Evolutionary conservation across 2,113 vertebrate species (phyloP).

Genomic region (Panthera leo): DNA sequence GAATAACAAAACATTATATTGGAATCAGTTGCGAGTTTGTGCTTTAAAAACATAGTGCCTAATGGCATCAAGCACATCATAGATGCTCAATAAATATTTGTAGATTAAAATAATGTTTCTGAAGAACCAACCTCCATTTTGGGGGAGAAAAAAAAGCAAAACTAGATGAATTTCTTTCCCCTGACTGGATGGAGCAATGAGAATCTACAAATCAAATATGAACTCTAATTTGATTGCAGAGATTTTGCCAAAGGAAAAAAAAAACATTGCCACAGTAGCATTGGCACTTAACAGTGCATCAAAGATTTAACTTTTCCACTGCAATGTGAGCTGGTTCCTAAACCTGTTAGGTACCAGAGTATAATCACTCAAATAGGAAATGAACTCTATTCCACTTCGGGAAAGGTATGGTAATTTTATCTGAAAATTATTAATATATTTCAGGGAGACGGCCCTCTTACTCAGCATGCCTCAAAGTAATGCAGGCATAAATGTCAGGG

Average conservation of each 20-base stretch:
- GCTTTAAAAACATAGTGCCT: conserved; percentile 62
- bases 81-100: conserved; percentile 44
- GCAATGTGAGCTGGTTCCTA: conserved; percentile 61
- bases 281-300: conserved; percentile 79
- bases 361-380: conserved; percentile 68
- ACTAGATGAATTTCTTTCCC: conserved; percentile 54
- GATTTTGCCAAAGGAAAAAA: conserved; percentile 66
- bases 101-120: conserved; percentile 47
- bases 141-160: conserved; percentile 35
- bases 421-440: conserved; percentile 59
- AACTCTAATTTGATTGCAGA: conserved; percentile 41
- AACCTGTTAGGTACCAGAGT: conserved; percentile 65
- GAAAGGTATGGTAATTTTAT: conserved; percentile 69
- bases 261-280: conserved; percentile 75
- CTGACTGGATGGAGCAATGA: conserved; percentile 48
- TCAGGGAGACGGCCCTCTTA: conserved; percentile 38
- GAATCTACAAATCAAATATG: conserved; percentile 62
- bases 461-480: conserved; percentile 22
- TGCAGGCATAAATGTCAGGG: background rate
- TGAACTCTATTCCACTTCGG: conserved; percentile 39
- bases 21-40: conserved; percentile 60
- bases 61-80: background rate
- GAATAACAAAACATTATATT: background rate
- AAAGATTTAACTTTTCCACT: conserved; percentile 69
- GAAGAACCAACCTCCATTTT: conserved; percentile 47